Evolutionary conservation across 2,113 vertebrate species (phyloP).

Genomic region (Nannospalax galili): DNA sequence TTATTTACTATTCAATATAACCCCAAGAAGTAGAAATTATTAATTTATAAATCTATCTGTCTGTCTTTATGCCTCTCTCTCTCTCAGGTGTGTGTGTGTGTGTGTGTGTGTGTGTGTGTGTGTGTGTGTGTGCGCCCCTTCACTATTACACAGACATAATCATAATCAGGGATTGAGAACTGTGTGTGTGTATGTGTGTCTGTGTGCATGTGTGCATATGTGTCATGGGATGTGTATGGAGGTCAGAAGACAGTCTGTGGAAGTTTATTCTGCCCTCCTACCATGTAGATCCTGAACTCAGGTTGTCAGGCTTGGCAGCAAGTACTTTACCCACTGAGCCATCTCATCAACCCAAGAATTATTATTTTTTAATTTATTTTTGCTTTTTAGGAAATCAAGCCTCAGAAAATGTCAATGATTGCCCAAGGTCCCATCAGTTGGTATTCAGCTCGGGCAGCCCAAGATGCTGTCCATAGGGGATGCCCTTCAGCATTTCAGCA

Average conservation of each 20-base stretch:
- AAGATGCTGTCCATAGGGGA: background rate
- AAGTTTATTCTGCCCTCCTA: background rate
- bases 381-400: slow-evolving; percentile 22
- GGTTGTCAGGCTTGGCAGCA: background rate
- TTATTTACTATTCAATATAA: slow-evolving; percentile 23
- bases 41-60: background rate
- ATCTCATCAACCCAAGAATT: background rate
- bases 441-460: background rate
- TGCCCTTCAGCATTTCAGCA: background rate
- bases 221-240: background rate
- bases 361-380: background rate
- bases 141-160: no score
- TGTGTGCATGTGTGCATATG: background rate
- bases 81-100: background rate
- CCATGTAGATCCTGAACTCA: background rate
- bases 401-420: background rate
- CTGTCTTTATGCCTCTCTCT: no score
- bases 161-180: no score
- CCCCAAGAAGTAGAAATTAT: background rate
- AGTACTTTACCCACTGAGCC: no score
- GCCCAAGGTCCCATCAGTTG: background rate
- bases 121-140: no score
- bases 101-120: background rate
- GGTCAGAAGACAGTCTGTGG: background rate
- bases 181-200: no score